Percentiles rank a stretch among this genome's conserved stretches.
phyloP scores from a whole-genome alignment of 2,888 invertebrate species.

The Dynastes tityus region DNA sequence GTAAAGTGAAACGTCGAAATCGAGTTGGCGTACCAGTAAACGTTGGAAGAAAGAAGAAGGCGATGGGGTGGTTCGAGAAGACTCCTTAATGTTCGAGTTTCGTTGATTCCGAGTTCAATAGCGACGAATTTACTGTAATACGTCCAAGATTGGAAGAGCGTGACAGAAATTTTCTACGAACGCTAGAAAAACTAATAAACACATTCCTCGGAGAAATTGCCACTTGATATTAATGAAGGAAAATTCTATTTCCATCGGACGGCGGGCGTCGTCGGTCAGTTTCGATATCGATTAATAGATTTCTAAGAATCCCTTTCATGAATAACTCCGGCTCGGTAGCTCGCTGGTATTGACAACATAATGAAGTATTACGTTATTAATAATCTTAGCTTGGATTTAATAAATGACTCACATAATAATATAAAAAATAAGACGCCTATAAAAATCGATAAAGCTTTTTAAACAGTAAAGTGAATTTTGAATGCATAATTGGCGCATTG shows the following conservation, averaged over 20 bases:
- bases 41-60: conserved; percentile 14
- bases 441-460: too few species aligned
- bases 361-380: too few species aligned
- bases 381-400: too few species aligned
- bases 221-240: conserved; percentile 22
- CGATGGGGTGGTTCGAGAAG: conserved; percentile 6
- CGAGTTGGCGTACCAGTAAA: conserved; percentile 18
- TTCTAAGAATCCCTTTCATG: neutral
- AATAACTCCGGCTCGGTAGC: too few species aligned
- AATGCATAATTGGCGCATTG: too few species aligned
- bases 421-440: too few species aligned
- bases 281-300: conserved; percentile 1
- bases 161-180: conserved; percentile 32
- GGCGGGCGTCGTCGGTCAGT: neutral
- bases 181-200: conserved; percentile 34
- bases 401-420: too few species aligned
- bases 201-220: conserved; percentile 21
- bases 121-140: conserved; percentile 28
- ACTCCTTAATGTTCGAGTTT: conserved; percentile 36
- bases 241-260: conserved; percentile 11
- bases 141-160: conserved; percentile 42
- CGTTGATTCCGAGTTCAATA: conserved; percentile 43
- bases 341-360: too few species aligned
- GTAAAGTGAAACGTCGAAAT: conserved; percentile 38
- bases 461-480: too few species aligned